Conservation (phyloP, 1,140 invertebrate genomes). For the Cotesia typhae region DNA sequence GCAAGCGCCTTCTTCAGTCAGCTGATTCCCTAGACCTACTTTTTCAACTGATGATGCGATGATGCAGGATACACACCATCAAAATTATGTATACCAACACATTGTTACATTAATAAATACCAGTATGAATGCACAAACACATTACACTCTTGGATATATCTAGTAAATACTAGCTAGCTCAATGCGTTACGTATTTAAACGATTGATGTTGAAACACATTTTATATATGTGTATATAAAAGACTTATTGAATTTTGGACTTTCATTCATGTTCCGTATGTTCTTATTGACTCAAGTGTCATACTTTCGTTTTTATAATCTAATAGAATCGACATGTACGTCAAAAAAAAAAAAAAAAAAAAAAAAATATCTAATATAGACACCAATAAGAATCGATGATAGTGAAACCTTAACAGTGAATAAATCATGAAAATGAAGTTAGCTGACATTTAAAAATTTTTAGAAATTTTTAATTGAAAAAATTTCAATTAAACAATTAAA, state of each 20-base stretch:
- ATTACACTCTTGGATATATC: slow-evolving; percentile 7
- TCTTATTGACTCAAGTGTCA: background rate
- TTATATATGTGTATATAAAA: background rate
- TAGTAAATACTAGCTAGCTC: slow-evolving; percentile 21
- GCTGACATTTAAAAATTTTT: too few species aligned
- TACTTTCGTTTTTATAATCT: slow-evolving; percentile 15
- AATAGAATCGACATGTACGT: background rate
- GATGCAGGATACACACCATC: slow-evolving; percentile 36
- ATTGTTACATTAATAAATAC: slow-evolving; percentile 3
- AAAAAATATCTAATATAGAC: too few species aligned
- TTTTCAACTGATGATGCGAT: slow-evolving; percentile 49
- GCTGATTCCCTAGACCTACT: slow-evolving; percentile 62
- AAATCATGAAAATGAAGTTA: too few species aligned
- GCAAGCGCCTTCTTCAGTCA: slow-evolving; percentile 54
- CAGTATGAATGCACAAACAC: slow-evolving; percentile 18
- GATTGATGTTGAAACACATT: background rate
- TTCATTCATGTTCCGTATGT: background rate
- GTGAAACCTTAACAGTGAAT: slow-evolving; percentile 8
- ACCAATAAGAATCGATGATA: slow-evolving; percentile 10
- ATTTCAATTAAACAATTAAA: too few species aligned
- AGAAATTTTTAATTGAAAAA: too few species aligned
- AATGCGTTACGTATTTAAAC: slow-evolving; percentile 10
- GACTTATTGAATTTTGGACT: slow-evolving; percentile 9
- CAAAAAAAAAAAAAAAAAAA: slow-evolving; percentile 1
- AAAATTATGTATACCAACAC: slow-evolving; percentile 10